Percentiles rank a stretch among this genome's conserved stretches.
Evolutionary conservation across 1,140 invertebrate genomes (phyloP).

Genomic region (Drosophila setifemur): DNA sequence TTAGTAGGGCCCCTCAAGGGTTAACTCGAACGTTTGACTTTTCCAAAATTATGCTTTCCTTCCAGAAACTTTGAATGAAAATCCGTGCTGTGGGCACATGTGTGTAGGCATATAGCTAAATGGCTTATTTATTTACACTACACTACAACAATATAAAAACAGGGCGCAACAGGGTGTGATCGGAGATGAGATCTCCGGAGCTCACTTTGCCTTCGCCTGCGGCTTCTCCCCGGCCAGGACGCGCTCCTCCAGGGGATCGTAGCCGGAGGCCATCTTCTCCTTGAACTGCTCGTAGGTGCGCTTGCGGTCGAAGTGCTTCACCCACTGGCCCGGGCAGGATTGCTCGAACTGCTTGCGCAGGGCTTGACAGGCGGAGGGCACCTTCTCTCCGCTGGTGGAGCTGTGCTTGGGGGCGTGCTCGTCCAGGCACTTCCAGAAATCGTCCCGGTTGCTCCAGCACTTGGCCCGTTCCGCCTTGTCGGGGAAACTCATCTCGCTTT

Average conservation of each 20-base stretch:
- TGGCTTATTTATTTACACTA: conserved; percentile 56
- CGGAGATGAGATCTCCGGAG: not conserved
- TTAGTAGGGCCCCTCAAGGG: not conserved
- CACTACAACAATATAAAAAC: conserved; percentile 53
- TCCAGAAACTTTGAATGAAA: not conserved
- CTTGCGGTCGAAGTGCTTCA: conserved; percentile 96
- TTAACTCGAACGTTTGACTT: not conserved
- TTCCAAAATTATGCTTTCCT: not conserved
- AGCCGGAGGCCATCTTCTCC: conserved; percentile 93
- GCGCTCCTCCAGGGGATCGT: conserved; percentile 86
- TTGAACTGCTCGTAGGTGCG: conserved; percentile 94
- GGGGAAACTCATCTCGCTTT: conserved; percentile 89
- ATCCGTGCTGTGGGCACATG: not conserved
- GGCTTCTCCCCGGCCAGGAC: conserved; percentile 16
- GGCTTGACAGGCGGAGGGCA: conserved; percentile 86
- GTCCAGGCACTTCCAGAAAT: conserved; percentile 95
- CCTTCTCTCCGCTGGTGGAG: conserved; percentile 77
- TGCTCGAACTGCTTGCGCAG: conserved; percentile 91
- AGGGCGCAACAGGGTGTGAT: conserved; percentile 35
- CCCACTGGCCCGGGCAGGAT: conserved; percentile 93
- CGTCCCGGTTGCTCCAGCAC: conserved; percentile 93
- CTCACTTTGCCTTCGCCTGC: conserved; percentile 23
- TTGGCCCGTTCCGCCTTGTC: conserved; percentile 89
- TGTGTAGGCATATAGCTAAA: conserved; percentile 28
- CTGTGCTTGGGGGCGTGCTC: conserved; percentile 84